Conservation (phyloP, 2,797 vertebrate species). For the Arctocebus calabarensis region DNA sequence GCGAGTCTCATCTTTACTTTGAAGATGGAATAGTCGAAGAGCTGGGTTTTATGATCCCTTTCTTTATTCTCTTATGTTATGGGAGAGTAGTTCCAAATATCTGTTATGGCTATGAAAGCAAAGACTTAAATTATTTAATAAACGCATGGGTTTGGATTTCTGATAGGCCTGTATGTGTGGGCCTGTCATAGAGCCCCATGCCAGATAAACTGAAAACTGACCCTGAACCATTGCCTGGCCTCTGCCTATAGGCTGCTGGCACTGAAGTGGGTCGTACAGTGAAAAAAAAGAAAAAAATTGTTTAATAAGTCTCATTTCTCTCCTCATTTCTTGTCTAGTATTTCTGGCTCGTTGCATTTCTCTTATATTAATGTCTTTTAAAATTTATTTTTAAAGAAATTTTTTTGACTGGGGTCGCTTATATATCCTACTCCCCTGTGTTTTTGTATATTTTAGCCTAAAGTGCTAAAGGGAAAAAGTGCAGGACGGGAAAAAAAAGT, state of each 20-base stretch:
- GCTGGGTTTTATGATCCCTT: background rate
- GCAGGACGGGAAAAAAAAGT: conserved; percentile 91
- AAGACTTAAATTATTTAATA: background rate
- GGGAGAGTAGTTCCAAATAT: background rate
- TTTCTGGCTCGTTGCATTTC: conserved; percentile 26
- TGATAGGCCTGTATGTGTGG: no score
- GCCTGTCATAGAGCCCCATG: no score
- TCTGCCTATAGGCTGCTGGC: no score
- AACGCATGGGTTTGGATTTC: no score
- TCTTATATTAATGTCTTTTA: background rate
- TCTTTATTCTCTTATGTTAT: background rate
- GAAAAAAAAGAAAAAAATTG: background rate
- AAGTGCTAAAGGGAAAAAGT: conserved; percentile 89
- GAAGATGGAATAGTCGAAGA: background rate
- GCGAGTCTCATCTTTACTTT: background rate
- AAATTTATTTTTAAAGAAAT: background rate
- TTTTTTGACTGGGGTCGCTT: conserved; percentile 29
- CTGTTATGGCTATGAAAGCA: background rate
- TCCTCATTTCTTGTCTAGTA: background rate
- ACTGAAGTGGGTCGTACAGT: no score
- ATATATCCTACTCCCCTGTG: conserved; percentile 38
- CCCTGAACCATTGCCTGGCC: no score
- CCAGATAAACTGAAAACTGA: no score
- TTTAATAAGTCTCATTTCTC: background rate
- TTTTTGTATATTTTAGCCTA: conserved; percentile 91